Evolutionary conservation across 1,140 invertebrate genomes (phyloP), one percentile per base, ranked within the genome.

Genomic region (Ceratoteleas bidentatus): DNA sequence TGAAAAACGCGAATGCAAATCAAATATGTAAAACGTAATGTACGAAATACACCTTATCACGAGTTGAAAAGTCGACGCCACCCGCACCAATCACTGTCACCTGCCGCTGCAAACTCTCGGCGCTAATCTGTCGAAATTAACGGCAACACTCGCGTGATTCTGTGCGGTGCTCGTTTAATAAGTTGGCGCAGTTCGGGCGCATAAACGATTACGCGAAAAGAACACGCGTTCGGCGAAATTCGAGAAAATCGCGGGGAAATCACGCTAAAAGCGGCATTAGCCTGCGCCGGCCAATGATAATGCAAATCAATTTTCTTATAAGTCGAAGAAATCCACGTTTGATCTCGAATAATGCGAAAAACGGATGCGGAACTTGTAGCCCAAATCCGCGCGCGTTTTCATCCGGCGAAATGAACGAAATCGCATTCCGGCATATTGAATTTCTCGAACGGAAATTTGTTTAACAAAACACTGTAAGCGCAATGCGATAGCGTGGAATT

Each of bases 221-320:
- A 73, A 72, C 72, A 53, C 11, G 50, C 64, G 53, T 52, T 53
- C 56, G 8, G 11, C 11, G 38, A 62, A 70, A 68, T 73, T 68
- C 54, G 54, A 36, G 64, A 74, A 77, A 77, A 73, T 74, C 68
- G 65, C 58, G 49, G 62, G 72, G 58, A 77, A 77, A 78, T 82
- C 47, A 68, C 49, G 66, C 24, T 64, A 52, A 7, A 9, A 33
- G 53, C 60, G 49, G 76, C 49, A 68, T 76, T 57, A 81, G 52
- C 65, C 52, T n/a, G 43, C 60, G 65, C 57, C 65, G 60, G 49
- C 40, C 58, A 70, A 70, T 70, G 61, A 75, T 24, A 64, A 54
- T 40, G 43, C 13, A 11, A 81, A 81, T 70, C 60, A 58, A 75
- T 81, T 75, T 75, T 60, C 69, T 75, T 69, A 81, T 62, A 66